These are phyloP conservation scores for Colistium nudipinnis DNA, from an alignment of 2,113 vertebrate species.

Conservation along the genomic window DNA sequence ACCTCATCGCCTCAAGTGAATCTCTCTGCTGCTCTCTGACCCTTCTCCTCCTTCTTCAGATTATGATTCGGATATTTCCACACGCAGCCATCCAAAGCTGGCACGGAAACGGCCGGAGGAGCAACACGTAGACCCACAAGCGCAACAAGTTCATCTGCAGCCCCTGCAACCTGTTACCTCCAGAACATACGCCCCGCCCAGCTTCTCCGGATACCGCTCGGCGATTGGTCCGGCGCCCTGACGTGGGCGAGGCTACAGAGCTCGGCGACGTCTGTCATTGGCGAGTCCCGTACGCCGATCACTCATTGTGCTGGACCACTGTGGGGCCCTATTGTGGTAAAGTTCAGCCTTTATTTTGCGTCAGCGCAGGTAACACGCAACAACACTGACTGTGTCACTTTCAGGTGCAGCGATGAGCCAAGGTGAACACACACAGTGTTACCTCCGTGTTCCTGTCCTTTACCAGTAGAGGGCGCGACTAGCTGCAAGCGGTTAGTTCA, in stretches of 20 bases:
- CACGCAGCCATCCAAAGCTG: slow-evolving; percentile 20
- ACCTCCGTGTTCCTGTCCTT: not conserved
- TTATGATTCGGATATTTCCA: not conserved
- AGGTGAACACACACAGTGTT: not conserved
- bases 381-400: not conserved
- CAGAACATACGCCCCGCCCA: slow-evolving; percentile 77
- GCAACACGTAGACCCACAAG: not conserved
- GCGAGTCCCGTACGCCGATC: slow-evolving; percentile 29
- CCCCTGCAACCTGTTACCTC: slow-evolving; percentile 84
- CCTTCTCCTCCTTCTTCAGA: not conserved
- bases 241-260: slow-evolving; percentile 38
- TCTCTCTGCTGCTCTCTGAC: slow-evolving; percentile 20
- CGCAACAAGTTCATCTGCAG: slow-evolving; percentile 62
- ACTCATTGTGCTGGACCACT: not conserved
- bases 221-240: slow-evolving; percentile 62
- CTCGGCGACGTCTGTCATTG: slow-evolving; percentile 41
- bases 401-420: not conserved
- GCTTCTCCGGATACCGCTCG: not conserved
- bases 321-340: not conserved
- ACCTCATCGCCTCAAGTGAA: slow-evolving; percentile 55
- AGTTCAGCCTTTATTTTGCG: not conserved
- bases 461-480: slow-evolving; percentile 60
- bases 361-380: not conserved
- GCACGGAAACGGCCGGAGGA: not conserved
- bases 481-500: not conserved